phyloP scores from a whole-genome alignment of 2,888 invertebrate genomes.

The Tolmerus cingulatus region DNA sequence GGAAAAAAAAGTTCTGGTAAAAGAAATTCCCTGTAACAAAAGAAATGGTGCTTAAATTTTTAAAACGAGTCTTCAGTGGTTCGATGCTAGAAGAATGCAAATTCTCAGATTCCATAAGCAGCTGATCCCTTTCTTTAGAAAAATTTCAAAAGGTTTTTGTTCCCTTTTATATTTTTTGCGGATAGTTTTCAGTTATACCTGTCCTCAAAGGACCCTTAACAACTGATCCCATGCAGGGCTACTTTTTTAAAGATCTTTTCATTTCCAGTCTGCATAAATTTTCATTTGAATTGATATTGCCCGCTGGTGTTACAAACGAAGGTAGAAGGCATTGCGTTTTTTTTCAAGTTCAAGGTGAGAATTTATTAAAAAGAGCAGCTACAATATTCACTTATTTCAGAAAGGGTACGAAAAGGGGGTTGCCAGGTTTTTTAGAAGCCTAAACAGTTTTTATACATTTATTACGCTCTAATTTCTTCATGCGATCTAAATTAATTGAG shows the following conservation, averaged over 20 bases:
- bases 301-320: background rate
- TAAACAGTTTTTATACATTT: background rate
- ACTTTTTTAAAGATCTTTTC: background rate
- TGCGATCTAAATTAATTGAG: background rate
- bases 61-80: background rate
- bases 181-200: background rate
- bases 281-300: background rate
- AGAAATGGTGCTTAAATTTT: background rate
- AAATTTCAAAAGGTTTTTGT: background rate
- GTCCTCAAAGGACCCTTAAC: background rate
- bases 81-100: background rate
- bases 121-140: slow-evolving; percentile 9
- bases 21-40: background rate
- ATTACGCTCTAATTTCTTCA: background rate
- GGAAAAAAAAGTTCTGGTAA: background rate
- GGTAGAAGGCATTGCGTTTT: background rate
- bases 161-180: background rate
- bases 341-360: slow-evolving; percentile 14
- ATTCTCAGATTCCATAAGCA: slow-evolving; percentile 24
- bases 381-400: background rate
- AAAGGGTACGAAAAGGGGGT: background rate
- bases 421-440: background rate
- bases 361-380: background rate
- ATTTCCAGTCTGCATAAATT: background rate
- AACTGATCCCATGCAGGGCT: background rate